phyloP scores from a whole-genome alignment of 2,797 vertebrate species.

The Acipenser ruthenus region DNA sequence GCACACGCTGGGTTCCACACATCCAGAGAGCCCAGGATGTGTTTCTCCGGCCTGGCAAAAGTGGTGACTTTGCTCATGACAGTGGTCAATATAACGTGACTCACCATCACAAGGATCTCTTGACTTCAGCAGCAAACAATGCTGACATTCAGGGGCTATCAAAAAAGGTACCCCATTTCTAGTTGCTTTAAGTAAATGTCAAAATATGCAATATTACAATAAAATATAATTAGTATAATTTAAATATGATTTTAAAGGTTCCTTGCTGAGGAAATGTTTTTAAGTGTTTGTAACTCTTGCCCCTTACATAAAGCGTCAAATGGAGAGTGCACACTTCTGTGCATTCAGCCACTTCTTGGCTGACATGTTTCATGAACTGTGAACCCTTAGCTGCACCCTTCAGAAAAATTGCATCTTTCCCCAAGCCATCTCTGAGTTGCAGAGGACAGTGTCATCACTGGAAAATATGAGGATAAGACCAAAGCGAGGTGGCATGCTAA shows the following conservation, averaged over 20 bases:
- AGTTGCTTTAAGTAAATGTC: conserved; percentile 4
- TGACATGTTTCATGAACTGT: conserved; percentile 16
- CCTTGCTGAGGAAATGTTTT: neutral
- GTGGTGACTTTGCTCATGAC: conserved; percentile 16
- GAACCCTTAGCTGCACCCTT: conserved; percentile 14
- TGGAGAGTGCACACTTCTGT: conserved; percentile 19
- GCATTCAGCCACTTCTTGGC: conserved; percentile 20
- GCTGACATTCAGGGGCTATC: conserved; percentile 17
- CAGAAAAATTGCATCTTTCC: conserved; percentile 18
- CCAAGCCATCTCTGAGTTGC: conserved; percentile 19
- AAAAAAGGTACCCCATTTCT: conserved; percentile 15
- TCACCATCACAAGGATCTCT: conserved; percentile 20
- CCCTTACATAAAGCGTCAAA: conserved; percentile 12
- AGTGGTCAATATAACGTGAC: conserved; percentile 10
- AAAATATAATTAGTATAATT: conserved; percentile 9
- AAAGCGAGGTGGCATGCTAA: conserved; percentile 19
- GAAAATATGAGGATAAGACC: conserved; percentile 13
- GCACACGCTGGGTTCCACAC: conserved; percentile 18
- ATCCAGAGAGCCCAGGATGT: conserved; percentile 17
- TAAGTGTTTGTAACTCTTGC: conserved; percentile 14
- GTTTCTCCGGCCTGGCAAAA: conserved; percentile 17
- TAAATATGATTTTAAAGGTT: neutral
- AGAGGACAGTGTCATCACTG: conserved; percentile 17
- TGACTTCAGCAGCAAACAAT: conserved; percentile 12
- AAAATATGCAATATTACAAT: conserved; percentile 14